These are phyloP conservation scores for Ericerus pela DNA, from an alignment of 1,140 invertebrate genomes.

Conservation along the genomic window DNA sequence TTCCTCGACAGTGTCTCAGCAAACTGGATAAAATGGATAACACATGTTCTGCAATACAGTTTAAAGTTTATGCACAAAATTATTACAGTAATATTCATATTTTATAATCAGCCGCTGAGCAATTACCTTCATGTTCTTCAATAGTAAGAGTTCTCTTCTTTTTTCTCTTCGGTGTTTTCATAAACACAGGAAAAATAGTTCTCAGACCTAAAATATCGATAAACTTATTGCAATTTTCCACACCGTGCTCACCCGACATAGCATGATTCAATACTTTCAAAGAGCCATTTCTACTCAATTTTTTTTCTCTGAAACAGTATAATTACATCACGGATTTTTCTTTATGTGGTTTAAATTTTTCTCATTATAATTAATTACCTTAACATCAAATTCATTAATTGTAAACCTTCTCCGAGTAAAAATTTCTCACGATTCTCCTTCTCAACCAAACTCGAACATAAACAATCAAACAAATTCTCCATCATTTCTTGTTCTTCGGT, in stretches of 20 bases:
- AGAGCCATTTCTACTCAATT: slow-evolving; percentile 88
- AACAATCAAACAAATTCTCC: slow-evolving; percentile 93
- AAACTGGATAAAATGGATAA: slow-evolving; percentile 87
- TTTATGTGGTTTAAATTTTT: no score
- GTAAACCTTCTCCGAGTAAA: slow-evolving; percentile 83
- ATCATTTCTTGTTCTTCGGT: slow-evolving; percentile 94
- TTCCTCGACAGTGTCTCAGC: slow-evolving; percentile 78
- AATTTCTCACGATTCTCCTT: slow-evolving; percentile 80
- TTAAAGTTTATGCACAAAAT: no score
- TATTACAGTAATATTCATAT: background rate
- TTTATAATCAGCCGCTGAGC: background rate
- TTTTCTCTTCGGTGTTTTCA: slow-evolving; percentile 90
- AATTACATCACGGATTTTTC: no score
- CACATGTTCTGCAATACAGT: slow-evolving; percentile 75
- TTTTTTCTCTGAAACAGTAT: slow-evolving; percentile 87
- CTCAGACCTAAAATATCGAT: slow-evolving; percentile 93
- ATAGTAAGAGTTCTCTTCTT: slow-evolving; percentile 68
- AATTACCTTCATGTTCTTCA: slow-evolving; percentile 78
- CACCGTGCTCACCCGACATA: slow-evolving; percentile 79
- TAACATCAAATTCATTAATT: slow-evolving; percentile 94
- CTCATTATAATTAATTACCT: slow-evolving; percentile 43
- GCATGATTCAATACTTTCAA: slow-evolving; percentile 94
- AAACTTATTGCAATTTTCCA: slow-evolving; percentile 95
- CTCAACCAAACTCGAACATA: slow-evolving; percentile 86
- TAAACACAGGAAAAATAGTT: slow-evolving; percentile 94